Base-by-base conservation (phyloP, 2,888 invertebrate genomes). In the Noctua janthe region DNA sequence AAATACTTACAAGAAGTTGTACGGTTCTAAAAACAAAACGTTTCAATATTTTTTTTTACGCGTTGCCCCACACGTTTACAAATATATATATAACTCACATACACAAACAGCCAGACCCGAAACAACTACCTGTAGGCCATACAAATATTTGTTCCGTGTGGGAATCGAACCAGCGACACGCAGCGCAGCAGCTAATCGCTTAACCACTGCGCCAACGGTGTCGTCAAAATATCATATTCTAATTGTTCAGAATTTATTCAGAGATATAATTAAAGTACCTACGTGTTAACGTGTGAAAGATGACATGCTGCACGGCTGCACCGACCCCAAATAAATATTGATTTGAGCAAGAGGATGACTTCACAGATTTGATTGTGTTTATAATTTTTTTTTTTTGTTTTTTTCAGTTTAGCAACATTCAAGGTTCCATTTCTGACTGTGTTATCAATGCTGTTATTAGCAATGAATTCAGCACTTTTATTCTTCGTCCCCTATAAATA, bases 361-460 rank as follows among this genome's bases (percentile, higher is more conserved):
- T 71, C 43, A 10, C 0, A 35, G 10, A 39, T 11, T 43, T 29
- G 0, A 10, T 15, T 51, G 20, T 47, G 1, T 64, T 39, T 11
- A 20, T 11, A n/a, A 29, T 0, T 43, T 17, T 20, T 35, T 51
- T 73, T 87, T 76, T n/a, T 49, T 51, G 71, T 87, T 76, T 88
- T 69, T 96, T 96, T 90, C 94, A 97, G 97, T 84, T 91, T 97
- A 81, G 92, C 93, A 54, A 94, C 92, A 59, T 97, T 96, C 78
- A 95, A 96, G 86, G 94, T 97, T 11, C 96, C 97, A 0, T 96
- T 95, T 87, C 85, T 97, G 84, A 96, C 94, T 81, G 94, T 93
- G 71, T 87, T 96, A 43, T 84, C 94, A 8, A 95, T 97, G 92
- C 66, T 92, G 3, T 76, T 96, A 77, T 89, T 97, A 39, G 56